phyloP scores from a whole-genome alignment of 1,140 invertebrate species.

The Trichoplusia ni region DNA sequence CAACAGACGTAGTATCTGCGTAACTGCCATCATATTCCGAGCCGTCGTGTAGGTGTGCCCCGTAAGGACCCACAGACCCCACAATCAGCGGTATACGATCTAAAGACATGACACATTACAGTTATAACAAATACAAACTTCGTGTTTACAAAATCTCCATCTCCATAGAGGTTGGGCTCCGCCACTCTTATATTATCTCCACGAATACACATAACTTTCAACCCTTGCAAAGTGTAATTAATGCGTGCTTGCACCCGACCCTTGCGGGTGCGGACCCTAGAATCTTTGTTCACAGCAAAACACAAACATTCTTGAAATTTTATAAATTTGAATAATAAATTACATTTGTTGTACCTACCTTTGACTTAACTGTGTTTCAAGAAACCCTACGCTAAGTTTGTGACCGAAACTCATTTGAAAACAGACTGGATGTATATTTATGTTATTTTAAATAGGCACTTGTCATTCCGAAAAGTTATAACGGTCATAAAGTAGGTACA shows the following conservation, averaged over 20 bases:
- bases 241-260: slow-evolving; percentile 69
- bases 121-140: slow-evolving; percentile 1
- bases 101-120: slow-evolving; percentile 41
- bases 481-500: slow-evolving; percentile 14
- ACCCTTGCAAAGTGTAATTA: slow-evolving; percentile 69
- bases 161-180: too few species aligned
- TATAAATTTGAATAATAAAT: slow-evolving; percentile 34
- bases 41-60: slow-evolving; percentile 91
- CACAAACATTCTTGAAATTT: slow-evolving; percentile 59
- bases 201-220: slow-evolving; percentile 53
- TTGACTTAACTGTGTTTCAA: slow-evolving; percentile 8
- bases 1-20: slow-evolving; percentile 84
- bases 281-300: slow-evolving; percentile 59
- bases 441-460: slow-evolving; percentile 8
- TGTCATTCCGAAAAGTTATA: slow-evolving; percentile 22
- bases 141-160: slow-evolving; percentile 8
- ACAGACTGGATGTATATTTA: background rate
- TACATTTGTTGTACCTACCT: slow-evolving; percentile 7
- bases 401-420: slow-evolving; percentile 1
- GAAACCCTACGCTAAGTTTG: background rate
- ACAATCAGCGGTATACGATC: slow-evolving; percentile 83
- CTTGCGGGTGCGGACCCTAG: slow-evolving; percentile 46
- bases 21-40: slow-evolving; percentile 96
- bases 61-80: slow-evolving; percentile 95
- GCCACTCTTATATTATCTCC: slow-evolving; percentile 15